A percentile compares a stretch with the other conserved stretches of the same genome.
Evolutionary conservation across 2,888 invertebrate species (phyloP).

Genomic region (Andrena dorsata): DNA sequence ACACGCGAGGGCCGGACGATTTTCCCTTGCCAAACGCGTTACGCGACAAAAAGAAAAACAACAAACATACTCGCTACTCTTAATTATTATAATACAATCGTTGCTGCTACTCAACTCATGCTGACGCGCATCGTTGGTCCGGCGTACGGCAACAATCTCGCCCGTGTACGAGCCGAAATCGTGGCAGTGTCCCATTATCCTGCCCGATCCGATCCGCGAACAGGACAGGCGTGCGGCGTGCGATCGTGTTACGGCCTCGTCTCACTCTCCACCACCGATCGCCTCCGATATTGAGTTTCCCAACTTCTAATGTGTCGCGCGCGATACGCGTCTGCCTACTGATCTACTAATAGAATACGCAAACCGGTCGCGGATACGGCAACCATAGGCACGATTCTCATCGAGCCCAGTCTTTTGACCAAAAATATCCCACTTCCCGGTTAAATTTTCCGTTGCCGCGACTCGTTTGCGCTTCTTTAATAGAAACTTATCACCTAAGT

Average conservation of each 20-base stretch:
- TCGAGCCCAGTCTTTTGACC: no score
- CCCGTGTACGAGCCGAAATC: no score
- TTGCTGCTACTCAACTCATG: background rate
- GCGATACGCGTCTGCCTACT: background rate
- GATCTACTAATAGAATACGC: background rate
- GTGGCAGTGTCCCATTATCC: background rate
- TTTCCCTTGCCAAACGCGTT: background rate
- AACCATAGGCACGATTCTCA: background rate
- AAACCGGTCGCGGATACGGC: background rate
- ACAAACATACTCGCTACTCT: background rate
- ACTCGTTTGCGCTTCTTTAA: background rate
- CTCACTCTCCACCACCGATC: background rate
- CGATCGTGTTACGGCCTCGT: background rate
- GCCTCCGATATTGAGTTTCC: background rate
- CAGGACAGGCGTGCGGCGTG: background rate
- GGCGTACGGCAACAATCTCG: no score
- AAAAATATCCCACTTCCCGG: no score
- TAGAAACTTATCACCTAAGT: no score
- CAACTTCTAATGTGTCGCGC: background rate
- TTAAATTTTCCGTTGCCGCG: background rate
- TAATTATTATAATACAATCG: constrained; percentile 4
- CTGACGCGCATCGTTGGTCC: no score
- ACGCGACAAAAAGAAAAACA: background rate
- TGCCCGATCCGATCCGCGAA: background rate
- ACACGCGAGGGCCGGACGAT: background rate